Evolutionary conservation across 2,113 vertebrate species (phyloP).

Genomic region (Brienomyrus longianalis): DNA sequence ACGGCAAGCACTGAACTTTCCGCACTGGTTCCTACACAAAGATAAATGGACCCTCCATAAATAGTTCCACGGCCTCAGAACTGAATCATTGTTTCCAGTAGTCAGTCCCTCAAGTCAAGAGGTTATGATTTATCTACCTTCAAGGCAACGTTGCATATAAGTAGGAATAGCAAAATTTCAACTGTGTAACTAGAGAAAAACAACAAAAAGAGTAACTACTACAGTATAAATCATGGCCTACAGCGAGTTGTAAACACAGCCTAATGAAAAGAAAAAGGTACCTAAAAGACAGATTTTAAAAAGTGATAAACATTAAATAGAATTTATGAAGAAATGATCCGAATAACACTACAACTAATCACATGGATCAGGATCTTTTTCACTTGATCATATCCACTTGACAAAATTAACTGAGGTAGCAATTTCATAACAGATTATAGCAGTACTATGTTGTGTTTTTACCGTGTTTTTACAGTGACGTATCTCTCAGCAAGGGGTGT

Average conservation of each 20-base stretch:
- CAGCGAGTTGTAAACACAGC: background rate
- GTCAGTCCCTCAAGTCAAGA: conserved; percentile 3
- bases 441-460: background rate
- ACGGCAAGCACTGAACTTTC: conserved; percentile 6
- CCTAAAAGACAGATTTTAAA: background rate
- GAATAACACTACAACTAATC: background rate
- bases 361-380: background rate
- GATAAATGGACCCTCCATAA: conserved; percentile 16
- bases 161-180: background rate
- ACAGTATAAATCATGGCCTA: background rate
- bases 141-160: conserved; percentile 10
- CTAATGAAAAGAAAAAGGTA: background rate
- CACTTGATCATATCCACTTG: background rate
- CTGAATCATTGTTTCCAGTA: conserved; percentile 14
- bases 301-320: background rate
- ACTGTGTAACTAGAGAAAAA: background rate
- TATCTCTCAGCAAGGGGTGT: background rate
- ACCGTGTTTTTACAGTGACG: background rate
- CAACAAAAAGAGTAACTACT: background rate
- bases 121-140: conserved; percentile 9
- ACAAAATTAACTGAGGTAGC: background rate
- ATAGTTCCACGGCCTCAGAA: conserved; percentile 12
- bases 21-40: conserved; percentile 6
- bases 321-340: background rate
- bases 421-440: background rate